These are phyloP conservation scores for Megaceryle maxima DNA, from an alignment of 2,113 vertebrate genomes.

Conservation along the genomic window DNA sequence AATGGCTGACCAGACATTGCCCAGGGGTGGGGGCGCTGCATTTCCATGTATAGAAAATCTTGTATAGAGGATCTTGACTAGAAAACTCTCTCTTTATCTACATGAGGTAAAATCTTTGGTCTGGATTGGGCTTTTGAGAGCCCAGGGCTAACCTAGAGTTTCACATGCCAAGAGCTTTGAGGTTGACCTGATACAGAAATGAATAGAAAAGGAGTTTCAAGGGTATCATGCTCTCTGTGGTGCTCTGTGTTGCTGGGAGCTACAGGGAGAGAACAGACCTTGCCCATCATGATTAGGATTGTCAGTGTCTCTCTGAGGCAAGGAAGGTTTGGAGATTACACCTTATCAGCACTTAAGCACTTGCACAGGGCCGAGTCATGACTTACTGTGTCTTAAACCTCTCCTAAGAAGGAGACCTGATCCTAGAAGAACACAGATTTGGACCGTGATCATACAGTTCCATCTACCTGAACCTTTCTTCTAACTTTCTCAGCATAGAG, in stretches of 20 bases:
- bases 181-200: background rate
- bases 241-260: background rate
- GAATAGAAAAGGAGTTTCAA: background rate
- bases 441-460: background rate
- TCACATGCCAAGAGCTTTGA: background rate
- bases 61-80: background rate
- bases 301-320: background rate
- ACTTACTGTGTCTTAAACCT: background rate
- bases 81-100: background rate
- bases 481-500: background rate
- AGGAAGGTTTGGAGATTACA: background rate
- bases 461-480: background rate
- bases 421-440: background rate
- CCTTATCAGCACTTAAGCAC: background rate
- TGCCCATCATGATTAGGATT: background rate
- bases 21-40: background rate
- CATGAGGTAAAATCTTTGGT: background rate
- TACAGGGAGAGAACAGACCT: background rate
- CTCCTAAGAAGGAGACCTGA: background rate
- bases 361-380: background rate
- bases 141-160: background rate
- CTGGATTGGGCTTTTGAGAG: background rate
- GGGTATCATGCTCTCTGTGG: background rate
- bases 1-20: background rate
- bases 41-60: background rate